Base-by-base conservation (phyloP, 2,888 invertebrate genomes). In the Brachypterus glaber region DNA sequence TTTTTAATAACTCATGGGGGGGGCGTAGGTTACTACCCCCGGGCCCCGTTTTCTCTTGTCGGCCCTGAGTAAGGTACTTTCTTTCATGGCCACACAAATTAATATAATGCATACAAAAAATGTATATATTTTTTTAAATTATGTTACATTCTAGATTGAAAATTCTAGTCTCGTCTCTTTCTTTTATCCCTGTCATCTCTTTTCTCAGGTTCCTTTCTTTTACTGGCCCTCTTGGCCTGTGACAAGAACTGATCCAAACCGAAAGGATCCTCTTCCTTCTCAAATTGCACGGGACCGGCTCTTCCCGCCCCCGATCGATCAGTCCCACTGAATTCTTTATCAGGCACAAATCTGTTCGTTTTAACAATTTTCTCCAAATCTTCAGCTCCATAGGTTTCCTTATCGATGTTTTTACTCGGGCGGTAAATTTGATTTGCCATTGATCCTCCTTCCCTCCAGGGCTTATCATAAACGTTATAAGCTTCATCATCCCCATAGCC, bases 241-340 rank as follows among this genome's bases (percentile, higher is more conserved):
- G 87, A 88, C 76, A 99, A 85, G 77, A 98, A 95, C 70, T 92
- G 90, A 72, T 95, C 95, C 57, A 98, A 73, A 63, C 96, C 97
- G 68, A 99, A 99, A 45, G 96, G 93, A 79, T 99, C 98, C 44
- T 78, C 79, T 50, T 81, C 80, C 49, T 81, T 81, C 59, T 93
- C 91, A 65, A 97, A 97, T 68, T 96, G 93, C 15, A 98, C 97
- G 0, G 98, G 97, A 0, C 93, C 95, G 7, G 82, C 75, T n/a
- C 93, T 76, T 0, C 77, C 65, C 24, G 74, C 72, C 30, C 71
- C 72, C 13, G 70, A 65, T 42, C 84, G 72, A 57, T 91, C 89
- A 0, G 91, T 87, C 1, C 97, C 97, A 4, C 87, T 84, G 56
- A 98, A 97, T 58, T 91, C 93, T 58, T 95, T 93, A 66, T 97